Percentiles rank a stretch among this genome's conserved stretches.
phyloP scores from a whole-genome alignment of 2,888 invertebrate species.

The Drosophila anomalata region DNA sequence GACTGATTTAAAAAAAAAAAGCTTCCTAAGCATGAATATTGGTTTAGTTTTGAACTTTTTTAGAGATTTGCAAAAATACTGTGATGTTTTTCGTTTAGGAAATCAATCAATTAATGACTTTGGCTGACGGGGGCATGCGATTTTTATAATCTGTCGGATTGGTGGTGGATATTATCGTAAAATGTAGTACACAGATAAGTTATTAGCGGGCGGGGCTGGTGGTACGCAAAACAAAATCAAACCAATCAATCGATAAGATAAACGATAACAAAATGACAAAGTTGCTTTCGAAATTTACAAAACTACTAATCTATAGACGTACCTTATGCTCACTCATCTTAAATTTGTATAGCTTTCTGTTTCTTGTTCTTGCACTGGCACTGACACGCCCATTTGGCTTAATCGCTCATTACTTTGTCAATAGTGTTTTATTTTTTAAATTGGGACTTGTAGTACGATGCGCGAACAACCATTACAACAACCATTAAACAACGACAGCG shows the following conservation, averaged over 20 bases:
- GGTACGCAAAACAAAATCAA: slow-evolving; percentile 35
- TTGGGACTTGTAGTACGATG: slow-evolving; percentile 46
- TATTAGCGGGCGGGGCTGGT: slow-evolving; percentile 17
- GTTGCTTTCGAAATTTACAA: slow-evolving; percentile 46
- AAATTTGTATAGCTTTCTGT: slow-evolving; percentile 78
- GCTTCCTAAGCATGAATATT: slow-evolving; percentile 5
- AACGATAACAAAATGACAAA: slow-evolving; percentile 46
- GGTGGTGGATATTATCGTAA: slow-evolving; percentile 16
- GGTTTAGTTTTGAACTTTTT: slow-evolving; percentile 9
- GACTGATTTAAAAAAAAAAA: neutral
- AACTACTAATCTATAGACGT: slow-evolving; percentile 74
- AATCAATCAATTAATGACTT: neutral
- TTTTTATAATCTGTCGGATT: slow-evolving; percentile 28
- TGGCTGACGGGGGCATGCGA: slow-evolving; percentile 18
- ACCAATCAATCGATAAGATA: slow-evolving; percentile 43
- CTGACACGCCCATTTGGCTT: slow-evolving; percentile 55
- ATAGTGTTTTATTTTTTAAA: slow-evolving; percentile 24
- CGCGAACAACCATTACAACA: slow-evolving; percentile 60
- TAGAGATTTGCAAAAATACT: slow-evolving; percentile 22
- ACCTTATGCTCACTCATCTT: slow-evolving; percentile 84
- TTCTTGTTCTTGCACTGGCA: slow-evolving; percentile 64
- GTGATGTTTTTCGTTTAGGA: slow-evolving; percentile 2
- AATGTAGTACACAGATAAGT: slow-evolving; percentile 27
- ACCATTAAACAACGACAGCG: slow-evolving; percentile 56
- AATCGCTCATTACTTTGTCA: slow-evolving; percentile 37